Percentiles rank a stretch among this genome's conserved stretches.
Evolutionary conservation across 2,113 vertebrate genomes (phyloP).

Genomic region (Melanostigma gelatinosum): DNA sequence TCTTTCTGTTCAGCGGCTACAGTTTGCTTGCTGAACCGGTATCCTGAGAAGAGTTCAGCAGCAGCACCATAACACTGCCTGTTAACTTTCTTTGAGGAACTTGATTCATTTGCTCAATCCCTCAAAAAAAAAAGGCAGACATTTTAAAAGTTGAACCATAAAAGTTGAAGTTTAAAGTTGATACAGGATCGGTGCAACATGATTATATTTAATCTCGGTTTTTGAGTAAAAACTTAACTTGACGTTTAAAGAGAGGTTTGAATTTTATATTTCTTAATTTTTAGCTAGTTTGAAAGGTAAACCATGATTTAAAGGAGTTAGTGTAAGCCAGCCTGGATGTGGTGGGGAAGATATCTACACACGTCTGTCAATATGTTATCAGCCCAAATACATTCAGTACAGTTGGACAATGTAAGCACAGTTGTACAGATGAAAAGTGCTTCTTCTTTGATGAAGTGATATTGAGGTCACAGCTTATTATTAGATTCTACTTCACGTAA

Average conservation of each 20-base stretch:
- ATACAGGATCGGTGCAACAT: too few relatives aligned
- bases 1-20: not conserved
- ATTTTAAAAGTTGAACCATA: too few relatives aligned
- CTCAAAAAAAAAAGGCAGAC: too few relatives aligned
- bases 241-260: too few relatives aligned
- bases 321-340: not conserved
- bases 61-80: not conserved
- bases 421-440: constrained; percentile 27
- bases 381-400: not conserved
- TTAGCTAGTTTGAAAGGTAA: not conserved
- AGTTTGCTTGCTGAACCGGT: not conserved
- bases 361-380: constrained; percentile 25
- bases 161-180: too few relatives aligned
- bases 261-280: not conserved
- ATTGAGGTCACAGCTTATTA: constrained; percentile 60
- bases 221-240: too few relatives aligned
- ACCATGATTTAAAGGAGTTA: not conserved
- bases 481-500: constrained; percentile 43
- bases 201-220: not conserved
- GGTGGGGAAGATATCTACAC: not conserved
- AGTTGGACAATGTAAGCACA: constrained; percentile 22
- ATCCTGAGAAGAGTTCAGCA: not conserved
- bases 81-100: not conserved
- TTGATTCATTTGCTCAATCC: too few relatives aligned
- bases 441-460: constrained; percentile 31